A percentile compares a stretch with the other conserved stretches of the same genome.
Evolutionary conservation across 2,888 invertebrate genomes (phyloP).

Genomic region (Chrysotoxum bicinctum): DNA sequence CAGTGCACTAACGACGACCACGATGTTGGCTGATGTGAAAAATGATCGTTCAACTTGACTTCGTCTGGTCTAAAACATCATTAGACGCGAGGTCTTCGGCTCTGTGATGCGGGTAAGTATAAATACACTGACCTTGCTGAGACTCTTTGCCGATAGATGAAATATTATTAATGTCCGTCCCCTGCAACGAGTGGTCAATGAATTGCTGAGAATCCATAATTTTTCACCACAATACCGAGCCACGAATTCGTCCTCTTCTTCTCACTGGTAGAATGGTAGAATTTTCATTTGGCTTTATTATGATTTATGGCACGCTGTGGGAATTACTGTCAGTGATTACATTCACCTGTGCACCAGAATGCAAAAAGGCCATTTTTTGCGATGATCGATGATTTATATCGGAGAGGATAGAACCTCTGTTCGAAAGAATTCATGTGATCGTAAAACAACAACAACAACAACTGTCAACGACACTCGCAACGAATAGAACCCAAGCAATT

Average conservation of each 20-base stretch:
- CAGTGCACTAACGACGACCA: neutral
- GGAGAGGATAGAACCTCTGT: neutral
- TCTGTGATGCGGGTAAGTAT: slow-evolving; percentile 2
- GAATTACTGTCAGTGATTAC: slow-evolving; percentile 68
- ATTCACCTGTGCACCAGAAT: slow-evolving; percentile 67
- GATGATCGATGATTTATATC: slow-evolving; percentile 64
- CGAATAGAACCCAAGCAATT: slow-evolving; percentile 34
- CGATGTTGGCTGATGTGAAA: slow-evolving; percentile 43
- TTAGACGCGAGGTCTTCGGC: slow-evolving; percentile 39
- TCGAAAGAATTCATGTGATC: slow-evolving; percentile 40
- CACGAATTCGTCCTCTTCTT: slow-evolving; percentile 35
- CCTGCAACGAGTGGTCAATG: slow-evolving; percentile 52
- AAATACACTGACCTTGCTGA: slow-evolving; percentile 54
- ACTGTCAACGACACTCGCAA: slow-evolving; percentile 53
- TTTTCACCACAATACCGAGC: slow-evolving; percentile 33
- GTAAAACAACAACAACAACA: neutral
- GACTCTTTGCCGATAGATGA: slow-evolving; percentile 61
- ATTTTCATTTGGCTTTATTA: slow-evolving; percentile 49
- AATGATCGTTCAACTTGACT: slow-evolving; percentile 64
- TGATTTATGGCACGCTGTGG: slow-evolving; percentile 59
- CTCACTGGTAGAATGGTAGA: neutral
- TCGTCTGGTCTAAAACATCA: slow-evolving; percentile 63
- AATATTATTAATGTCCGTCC: slow-evolving; percentile 59
- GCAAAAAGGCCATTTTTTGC: slow-evolving; percentile 36
- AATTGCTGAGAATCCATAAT: slow-evolving; percentile 56